phyloP scores from a whole-genome alignment of 1,140 invertebrate species.

The Camponotus floridanus region DNA sequence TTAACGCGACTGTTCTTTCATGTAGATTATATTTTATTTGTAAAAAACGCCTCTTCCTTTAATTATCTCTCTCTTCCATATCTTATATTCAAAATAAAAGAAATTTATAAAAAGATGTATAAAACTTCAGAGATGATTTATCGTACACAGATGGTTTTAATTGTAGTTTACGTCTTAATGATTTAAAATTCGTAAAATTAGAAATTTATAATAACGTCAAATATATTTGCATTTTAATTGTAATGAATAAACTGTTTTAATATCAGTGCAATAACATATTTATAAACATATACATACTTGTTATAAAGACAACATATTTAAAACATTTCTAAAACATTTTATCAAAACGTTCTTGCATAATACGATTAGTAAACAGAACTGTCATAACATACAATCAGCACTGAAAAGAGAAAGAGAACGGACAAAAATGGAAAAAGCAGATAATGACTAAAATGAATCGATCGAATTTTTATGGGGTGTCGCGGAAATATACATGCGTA shows the following conservation, averaged over 20 bases:
- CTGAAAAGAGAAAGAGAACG: background rate
- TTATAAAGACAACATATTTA: background rate
- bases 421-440: background rate
- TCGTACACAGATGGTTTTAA: background rate
- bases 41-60: background rate
- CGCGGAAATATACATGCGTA: background rate
- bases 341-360: background rate
- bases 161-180: background rate
- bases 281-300: background rate
- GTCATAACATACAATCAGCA: background rate
- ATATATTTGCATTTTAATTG: background rate
- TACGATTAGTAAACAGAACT: background rate
- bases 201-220: background rate
- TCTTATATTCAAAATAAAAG: background rate
- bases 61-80: background rate
- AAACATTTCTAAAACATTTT: background rate
- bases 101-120: background rate
- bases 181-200: background rate
- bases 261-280: background rate
- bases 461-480: background rate
- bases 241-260: background rate
- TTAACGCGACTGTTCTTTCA: too few species aligned
- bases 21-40: too few species aligned
- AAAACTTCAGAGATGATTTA: conserved; percentile 4
- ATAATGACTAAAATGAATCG: conserved; percentile 5